phyloP scores from a whole-genome alignment of 2,797 vertebrate genomes.

The Alcedo atthis region DNA sequence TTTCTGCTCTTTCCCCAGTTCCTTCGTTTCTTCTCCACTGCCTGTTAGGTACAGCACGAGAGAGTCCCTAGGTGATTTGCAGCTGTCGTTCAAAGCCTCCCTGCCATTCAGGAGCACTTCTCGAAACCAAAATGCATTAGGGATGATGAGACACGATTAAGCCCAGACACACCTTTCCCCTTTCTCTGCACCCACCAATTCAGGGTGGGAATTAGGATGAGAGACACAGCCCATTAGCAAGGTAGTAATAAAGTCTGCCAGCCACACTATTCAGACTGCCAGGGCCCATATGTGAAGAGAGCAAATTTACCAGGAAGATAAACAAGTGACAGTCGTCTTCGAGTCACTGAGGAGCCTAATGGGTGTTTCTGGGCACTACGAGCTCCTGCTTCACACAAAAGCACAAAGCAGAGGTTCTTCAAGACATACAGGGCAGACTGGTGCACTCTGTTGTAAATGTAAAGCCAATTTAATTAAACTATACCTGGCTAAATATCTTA shows the following conservation, averaged over 20 bases:
- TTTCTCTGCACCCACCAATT: neutral
- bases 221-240: neutral
- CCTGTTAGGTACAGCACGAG: fast-evolving
- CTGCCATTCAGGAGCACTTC: neutral
- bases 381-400: neutral
- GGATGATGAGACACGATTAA: neutral
- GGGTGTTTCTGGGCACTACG: neutral
- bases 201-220: neutral
- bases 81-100: neutral
- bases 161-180: neutral
- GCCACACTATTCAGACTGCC: fast-evolving
- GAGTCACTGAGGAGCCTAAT: neutral
- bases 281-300: neutral
- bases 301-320: neutral
- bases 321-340: neutral
- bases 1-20: neutral
- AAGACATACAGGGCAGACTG: neutral
- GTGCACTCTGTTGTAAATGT: neutral
- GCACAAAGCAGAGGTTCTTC: neutral
- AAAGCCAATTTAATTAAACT: no score
- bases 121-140: neutral
- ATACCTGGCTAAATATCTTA: neutral
- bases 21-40: neutral
- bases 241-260: neutral
- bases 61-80: neutral